phyloP scores from a whole-genome alignment of 1,140 invertebrate species.

The Lordiphosa stackelbergi region DNA sequence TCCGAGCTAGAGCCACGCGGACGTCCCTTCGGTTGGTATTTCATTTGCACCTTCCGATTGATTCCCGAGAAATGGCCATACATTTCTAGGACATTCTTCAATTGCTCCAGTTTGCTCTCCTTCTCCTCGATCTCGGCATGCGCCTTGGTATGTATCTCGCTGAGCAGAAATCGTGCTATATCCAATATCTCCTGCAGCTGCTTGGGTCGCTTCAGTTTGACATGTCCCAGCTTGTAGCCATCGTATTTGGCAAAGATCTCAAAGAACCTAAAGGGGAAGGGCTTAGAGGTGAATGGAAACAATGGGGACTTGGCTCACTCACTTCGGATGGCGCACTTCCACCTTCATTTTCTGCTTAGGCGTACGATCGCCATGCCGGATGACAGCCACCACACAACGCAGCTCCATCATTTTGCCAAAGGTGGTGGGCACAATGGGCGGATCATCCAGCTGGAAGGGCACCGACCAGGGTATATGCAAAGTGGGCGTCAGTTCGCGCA shows the following conservation, averaged over 20 bases:
- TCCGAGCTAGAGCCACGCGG: slow-evolving; percentile 95
- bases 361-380: slow-evolving; percentile 98
- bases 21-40: slow-evolving; percentile 97
- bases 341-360: slow-evolving; percentile 99
- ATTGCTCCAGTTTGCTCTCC: slow-evolving; percentile 96
- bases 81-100: slow-evolving; percentile 99
- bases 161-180: slow-evolving; percentile 91
- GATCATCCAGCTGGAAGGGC: slow-evolving; percentile 97
- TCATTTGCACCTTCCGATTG: slow-evolving; percentile 99
- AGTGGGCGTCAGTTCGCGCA: slow-evolving; percentile 94
- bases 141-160: slow-evolving; percentile 90
- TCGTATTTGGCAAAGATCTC: slow-evolving; percentile 99
- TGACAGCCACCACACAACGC: slow-evolving; percentile 98
- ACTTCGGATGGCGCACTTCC: slow-evolving; percentile 98
- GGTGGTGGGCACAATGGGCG: slow-evolving; percentile 98
- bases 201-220: slow-evolving; percentile 98
- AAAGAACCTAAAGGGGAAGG: too few relatives aligned
- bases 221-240: slow-evolving; percentile 95
- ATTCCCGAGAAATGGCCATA: slow-evolving; percentile 99
- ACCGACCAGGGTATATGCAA: slow-evolving; percentile 98
- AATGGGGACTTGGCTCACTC: too few relatives aligned
- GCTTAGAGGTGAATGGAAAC: too few relatives aligned
- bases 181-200: slow-evolving; percentile 98
- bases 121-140: slow-evolving; percentile 97
- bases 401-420: slow-evolving; percentile 99